Evolutionary conservation across 2,797 vertebrate species (phyloP), one percentile per base, ranked within the genome.

Genomic region (Chelon auratus): DNA sequence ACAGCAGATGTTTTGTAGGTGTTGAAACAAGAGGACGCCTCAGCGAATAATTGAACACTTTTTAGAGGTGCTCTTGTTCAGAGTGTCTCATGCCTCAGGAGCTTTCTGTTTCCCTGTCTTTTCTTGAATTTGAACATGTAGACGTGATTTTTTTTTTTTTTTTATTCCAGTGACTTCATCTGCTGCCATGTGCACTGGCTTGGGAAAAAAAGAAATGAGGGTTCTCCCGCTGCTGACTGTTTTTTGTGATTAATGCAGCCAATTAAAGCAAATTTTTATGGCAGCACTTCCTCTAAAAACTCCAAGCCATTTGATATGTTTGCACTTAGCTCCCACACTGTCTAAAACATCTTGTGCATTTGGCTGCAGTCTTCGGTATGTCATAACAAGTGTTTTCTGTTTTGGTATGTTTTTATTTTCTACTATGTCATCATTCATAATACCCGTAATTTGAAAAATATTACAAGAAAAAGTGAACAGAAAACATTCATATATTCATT

Each of bases 261-360:
- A 89, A 84, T 91, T 90, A 87, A 82, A 76, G 4, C 18, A 18
- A 51, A 85, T 76, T 79, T 68, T 74, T 64, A 17, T 80, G 66
- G 57, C 77, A 79, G 51, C 26, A 43, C 13, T 72, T 83, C 9
- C 37, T 57, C 11, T 62, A 43, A 9, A 68, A 67, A 47, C 15
- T 51, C 13, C 9, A 26, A 55, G 22, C 9, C 24, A 60, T 17
- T 70, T 42, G 51, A 9, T 59, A 22, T 37, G 1, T 65, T n/a
- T 36, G 18, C 6, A n/a, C 11, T 72, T 62, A 53, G 60, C 57
- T 63, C 13, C 54, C 40, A 5, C 20, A 1, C 42, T 54, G 24
- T 76, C 51, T 36, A 42, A 67, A 72, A 70, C 1, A 1, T 62
- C 59, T 51, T 43, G 12, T 43, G 33, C 30, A 7, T 65, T 60